A percentile compares a stretch with the other conserved stretches of the same genome.
Evolutionary conservation across 2,797 vertebrate species (phyloP).

Genomic region (Chaetophractus vellerosus): DNA sequence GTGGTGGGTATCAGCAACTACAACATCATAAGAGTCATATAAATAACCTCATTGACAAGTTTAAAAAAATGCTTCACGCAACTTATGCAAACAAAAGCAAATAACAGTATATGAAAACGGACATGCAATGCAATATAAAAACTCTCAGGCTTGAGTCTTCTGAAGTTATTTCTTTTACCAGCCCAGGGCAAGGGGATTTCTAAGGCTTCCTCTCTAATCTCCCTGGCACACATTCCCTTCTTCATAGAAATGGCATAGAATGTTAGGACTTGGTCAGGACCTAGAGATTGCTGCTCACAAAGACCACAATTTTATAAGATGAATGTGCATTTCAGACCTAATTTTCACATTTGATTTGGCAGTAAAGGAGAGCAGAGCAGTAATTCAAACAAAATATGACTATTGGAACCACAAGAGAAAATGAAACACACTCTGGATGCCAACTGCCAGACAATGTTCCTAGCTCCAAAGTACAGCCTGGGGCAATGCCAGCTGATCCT

Average conservation of each 20-base stretch:
- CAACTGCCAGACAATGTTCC: slow-evolving; percentile 23
- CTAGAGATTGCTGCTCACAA: neutral
- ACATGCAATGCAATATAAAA: neutral
- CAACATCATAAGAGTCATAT: neutral
- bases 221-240: neutral
- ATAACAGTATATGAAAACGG: neutral
- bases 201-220: slow-evolving; percentile 35
- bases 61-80: neutral
- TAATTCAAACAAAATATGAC: slow-evolving; percentile 34
- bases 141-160: neutral
- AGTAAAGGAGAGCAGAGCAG: slow-evolving; percentile 28
- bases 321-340: neutral
- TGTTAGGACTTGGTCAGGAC: neutral
- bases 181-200: neutral
- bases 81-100: neutral
- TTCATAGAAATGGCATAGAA: slow-evolving; percentile 41
- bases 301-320: neutral
- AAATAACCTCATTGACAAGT: slow-evolving; percentile 20
- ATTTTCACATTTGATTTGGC: slow-evolving; percentile 23
- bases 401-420: slow-evolving; percentile 45
- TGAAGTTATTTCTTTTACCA: neutral
- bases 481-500: slow-evolving; percentile 56
- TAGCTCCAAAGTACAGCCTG: slow-evolving; percentile 42
- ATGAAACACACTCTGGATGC: neutral
- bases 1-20: slow-evolving; percentile 63